Evolutionary conservation across 1,140 invertebrate genomes (phyloP).

Genomic region (Episyrphus balteatus): DNA sequence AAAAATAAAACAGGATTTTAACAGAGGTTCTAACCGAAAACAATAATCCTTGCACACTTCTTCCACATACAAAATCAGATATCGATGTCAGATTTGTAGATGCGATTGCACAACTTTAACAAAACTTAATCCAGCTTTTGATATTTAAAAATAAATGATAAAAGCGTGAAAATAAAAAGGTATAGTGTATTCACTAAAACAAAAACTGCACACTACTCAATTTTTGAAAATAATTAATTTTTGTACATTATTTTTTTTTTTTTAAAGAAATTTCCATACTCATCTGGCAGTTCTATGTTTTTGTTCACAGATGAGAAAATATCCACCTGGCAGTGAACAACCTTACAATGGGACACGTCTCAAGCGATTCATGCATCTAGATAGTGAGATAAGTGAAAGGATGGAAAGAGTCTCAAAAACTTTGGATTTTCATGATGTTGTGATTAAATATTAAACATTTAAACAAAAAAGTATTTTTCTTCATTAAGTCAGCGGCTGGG

Average conservation of each 20-base stretch:
- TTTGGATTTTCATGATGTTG: not conserved
- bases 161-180: not conserved
- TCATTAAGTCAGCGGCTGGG: too few species aligned
- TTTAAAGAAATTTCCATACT: not conserved
- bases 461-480: too few species aligned
- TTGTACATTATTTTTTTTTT: not conserved
- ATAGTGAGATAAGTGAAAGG: slow-evolving; percentile 9
- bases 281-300: not conserved
- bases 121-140: not conserved
- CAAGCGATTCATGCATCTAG: slow-evolving; percentile 38
- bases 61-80: too few species aligned
- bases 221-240: not conserved
- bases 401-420: not conserved
- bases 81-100: too few species aligned
- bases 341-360: slow-evolving; percentile 41
- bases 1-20: too few species aligned
- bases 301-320: slow-evolving; percentile 45
- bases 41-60: too few species aligned
- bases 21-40: too few species aligned
- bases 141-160: not conserved
- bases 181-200: not conserved
- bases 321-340: slow-evolving; percentile 48
- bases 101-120: not conserved
- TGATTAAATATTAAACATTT: not conserved
- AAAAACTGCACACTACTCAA: not conserved